These are phyloP conservation scores for Cladopsammia gracilis DNA, from an alignment of 64 coral and sea anemone genomes.

Conservation along the genomic window DNA sequence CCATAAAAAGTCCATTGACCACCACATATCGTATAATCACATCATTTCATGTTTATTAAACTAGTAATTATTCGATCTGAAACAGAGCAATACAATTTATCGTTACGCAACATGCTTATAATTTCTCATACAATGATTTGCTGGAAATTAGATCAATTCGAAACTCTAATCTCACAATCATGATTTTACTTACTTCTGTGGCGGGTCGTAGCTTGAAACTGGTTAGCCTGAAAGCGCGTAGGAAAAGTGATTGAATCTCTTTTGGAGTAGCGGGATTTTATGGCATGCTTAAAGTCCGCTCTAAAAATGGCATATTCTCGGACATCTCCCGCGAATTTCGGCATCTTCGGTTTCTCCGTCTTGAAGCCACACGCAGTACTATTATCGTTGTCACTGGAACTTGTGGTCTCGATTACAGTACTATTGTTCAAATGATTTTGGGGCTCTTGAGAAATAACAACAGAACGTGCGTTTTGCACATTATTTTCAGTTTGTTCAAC, in stretches of 20 bases:
- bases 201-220: no score
- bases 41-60: no score
- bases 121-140: not conserved
- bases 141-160: no score
- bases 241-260: slow-evolving; percentile 29
- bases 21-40: no score
- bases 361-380: slow-evolving; percentile 11
- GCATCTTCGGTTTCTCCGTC: slow-evolving; percentile 16
- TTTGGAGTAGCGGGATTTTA: slow-evolving; percentile 12
- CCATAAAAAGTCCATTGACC: no score
- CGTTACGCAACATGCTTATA: slow-evolving; percentile 21
- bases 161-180: no score
- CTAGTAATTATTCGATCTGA: slow-evolving; percentile 8
- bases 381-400: not conserved
- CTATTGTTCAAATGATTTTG: not conserved
- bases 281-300: slow-evolving; percentile 19
- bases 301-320: no score
- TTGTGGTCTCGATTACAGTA: not conserved
- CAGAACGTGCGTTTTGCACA: not conserved
- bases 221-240: slow-evolving; percentile 12
- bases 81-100: slow-evolving; percentile 20
- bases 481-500: not conserved
- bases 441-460: not conserved
- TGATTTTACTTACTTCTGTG: no score
- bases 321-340: slow-evolving; percentile 8